These are phyloP conservation scores for Dione vanillae DNA, from an alignment of 2,888 invertebrate genomes.

Conservation along the genomic window DNA sequence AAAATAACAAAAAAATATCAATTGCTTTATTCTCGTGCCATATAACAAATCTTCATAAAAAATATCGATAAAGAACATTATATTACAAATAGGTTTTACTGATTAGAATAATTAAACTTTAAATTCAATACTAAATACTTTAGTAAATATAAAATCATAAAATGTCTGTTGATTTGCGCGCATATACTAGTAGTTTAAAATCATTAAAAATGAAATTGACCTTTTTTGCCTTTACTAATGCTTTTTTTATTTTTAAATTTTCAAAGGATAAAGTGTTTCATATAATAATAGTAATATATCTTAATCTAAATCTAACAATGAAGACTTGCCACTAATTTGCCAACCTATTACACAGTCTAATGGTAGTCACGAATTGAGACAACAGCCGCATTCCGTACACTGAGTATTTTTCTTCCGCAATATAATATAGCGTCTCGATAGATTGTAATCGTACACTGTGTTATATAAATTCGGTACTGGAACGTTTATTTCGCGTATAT, in stretches of 20 bases:
- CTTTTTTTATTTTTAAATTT: not conserved
- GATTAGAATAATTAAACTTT: too few relatives aligned
- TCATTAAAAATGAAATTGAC: not conserved
- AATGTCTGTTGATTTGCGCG: too few relatives aligned
- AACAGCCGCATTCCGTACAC: constrained; percentile 50
- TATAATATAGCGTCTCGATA: constrained; percentile 36
- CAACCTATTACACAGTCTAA: constrained; percentile 45
- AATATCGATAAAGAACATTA: too few relatives aligned
- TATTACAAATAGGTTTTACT: too few relatives aligned
- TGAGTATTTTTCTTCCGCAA: constrained; percentile 46
- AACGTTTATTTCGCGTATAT: constrained; percentile 24
- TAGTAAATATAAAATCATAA: too few relatives aligned
- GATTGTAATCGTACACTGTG: constrained; percentile 30
- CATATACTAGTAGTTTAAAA: too few relatives aligned
- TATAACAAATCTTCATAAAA: too few relatives aligned
- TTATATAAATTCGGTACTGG: constrained; percentile 28
- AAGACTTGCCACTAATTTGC: constrained; percentile 39
- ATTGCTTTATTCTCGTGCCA: too few relatives aligned
- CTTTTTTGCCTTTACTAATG: not conserved
- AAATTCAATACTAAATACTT: too few relatives aligned
- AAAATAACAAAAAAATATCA: too few relatives aligned
- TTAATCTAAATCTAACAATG: constrained; percentile 12
- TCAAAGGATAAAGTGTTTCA: not conserved
- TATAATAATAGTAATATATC: not conserved
- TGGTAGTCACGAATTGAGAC: constrained; percentile 50